A percentile compares a stretch with the other conserved stretches of the same genome.
Conservation (phyloP, 2,888 invertebrate genomes). For the Lochmaea crataegi region DNA sequence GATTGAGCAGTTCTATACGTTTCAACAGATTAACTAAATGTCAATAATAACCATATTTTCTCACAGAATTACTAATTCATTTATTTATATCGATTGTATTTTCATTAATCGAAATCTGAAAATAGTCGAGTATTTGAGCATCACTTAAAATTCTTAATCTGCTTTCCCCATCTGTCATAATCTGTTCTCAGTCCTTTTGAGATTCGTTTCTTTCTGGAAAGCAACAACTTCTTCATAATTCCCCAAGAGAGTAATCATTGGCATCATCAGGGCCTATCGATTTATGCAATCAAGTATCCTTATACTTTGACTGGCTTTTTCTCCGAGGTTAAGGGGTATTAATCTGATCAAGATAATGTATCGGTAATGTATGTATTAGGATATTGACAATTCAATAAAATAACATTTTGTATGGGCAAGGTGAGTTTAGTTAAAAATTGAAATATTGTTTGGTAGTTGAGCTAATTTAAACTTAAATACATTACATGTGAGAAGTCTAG, state of each 20-base stretch:
- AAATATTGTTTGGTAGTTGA: no score
- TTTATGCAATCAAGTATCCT: conserved; percentile 39
- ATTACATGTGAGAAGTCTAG: no score
- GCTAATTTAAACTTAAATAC: no score
- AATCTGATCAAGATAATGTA: neutral
- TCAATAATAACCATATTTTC: no score
- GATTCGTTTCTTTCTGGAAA: conserved; percentile 19
- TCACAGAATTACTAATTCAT: no score
- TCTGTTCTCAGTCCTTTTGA: conserved; percentile 19
- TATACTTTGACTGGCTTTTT: conserved; percentile 24
- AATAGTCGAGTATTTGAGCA: no score
- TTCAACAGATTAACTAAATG: no score
- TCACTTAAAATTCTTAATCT: conserved; percentile 13
- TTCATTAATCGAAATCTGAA: no score
- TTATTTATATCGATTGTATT: no score
- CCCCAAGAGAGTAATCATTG: conserved; percentile 20
- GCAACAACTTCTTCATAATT: conserved; percentile 25
- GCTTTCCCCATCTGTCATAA: conserved; percentile 21
- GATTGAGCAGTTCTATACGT: no score
- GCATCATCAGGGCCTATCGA: conserved; percentile 41
- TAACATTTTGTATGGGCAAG: no score
- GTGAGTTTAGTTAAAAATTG: no score
- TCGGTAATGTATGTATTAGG: neutral
- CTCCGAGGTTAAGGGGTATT: conserved; percentile 31
- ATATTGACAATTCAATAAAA: neutral